Conservation (phyloP, 2,888 invertebrate species). For the Xylota sylvarum region DNA sequence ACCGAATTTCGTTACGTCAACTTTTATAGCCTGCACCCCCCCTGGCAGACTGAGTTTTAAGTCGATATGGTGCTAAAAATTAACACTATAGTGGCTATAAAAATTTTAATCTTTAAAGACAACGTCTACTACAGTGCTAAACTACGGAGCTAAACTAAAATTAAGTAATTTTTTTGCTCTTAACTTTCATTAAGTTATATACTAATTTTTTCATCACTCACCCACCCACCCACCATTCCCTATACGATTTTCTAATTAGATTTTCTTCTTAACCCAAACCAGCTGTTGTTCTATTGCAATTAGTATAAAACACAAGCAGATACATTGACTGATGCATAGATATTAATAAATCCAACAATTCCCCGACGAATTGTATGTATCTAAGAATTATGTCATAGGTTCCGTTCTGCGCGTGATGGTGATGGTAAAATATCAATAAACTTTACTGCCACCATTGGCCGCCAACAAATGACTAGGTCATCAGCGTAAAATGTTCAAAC, state of each 20-base stretch:
- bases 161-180: neutral
- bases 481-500: constrained; percentile 33
- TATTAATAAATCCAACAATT: constrained; percentile 33
- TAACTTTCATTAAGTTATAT: neutral
- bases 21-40: no score
- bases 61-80: no score
- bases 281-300: constrained; percentile 13
- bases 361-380: constrained; percentile 19
- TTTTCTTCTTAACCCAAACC: neutral
- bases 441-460: constrained; percentile 7
- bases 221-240: neutral
- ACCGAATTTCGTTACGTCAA: no score
- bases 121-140: no score
- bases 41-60: no score
- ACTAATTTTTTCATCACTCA: neutral
- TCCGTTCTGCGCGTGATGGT: constrained; percentile 29
- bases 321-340: constrained; percentile 9
- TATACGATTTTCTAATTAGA: constrained; percentile 3
- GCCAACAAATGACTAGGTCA: constrained; percentile 44
- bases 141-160: no score
- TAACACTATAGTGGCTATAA: no score
- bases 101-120: no score
- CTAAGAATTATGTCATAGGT: constrained; percentile 48
- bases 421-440: constrained; percentile 49
- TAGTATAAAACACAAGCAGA: neutral